Evolutionary conservation across 2,113 vertebrate genomes (phyloP), one percentile per base, ranked within the genome.

Genomic region (zebrafish (Danio rerio)): DNA sequence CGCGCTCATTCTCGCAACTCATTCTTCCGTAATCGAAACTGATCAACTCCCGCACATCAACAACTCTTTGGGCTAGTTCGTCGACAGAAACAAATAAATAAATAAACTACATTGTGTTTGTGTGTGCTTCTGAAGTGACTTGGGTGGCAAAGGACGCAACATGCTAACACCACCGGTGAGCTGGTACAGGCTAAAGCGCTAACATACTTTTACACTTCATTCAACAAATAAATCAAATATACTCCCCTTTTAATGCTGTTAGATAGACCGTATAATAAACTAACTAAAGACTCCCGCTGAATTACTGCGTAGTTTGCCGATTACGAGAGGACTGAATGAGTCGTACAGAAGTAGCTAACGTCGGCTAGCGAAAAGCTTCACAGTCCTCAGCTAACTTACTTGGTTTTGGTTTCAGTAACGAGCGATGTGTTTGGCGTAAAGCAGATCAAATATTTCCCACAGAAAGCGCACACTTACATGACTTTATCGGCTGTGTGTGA

Each of bases 381-480:
- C 15, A 53, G 47, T 53, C 21, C 18, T 16, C n/a, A 20, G 0
- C n/a, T n/a, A n/a, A n/a, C n/a, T 50, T 0, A 9, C 21, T 66
- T 1, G 16, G 12, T 10, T 0, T 7, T 10, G 2, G 8, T 47
- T 52, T 61, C 10, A 63, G 0, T 15, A 15, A 5, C n/a, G 9
- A n/a, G 4, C 16, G 52, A 2, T 6, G 6, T 6, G 62, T 31
- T 52, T 77, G 0, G 2, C 58, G 13, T 11, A 15, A 18, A 40
- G 6, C 20, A n/a, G 15, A 5, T 18, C 6, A 43, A 2, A 79
- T 53, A 53, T 5, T 18, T 52, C 10, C n/a, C 21, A 2, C 42
- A 53, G 9, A 65, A 50, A 40, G 6, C 20, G 0, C 9, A 78
- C 21, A 83, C 81, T 83, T 83, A 83, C 81, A 83, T 83, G 74